Percentiles rank a stretch among this genome's conserved stretches.
These are phyloP conservation scores for Erebia ligea DNA, from an alignment of 2,888 invertebrate species.

Conservation along the genomic window DNA sequence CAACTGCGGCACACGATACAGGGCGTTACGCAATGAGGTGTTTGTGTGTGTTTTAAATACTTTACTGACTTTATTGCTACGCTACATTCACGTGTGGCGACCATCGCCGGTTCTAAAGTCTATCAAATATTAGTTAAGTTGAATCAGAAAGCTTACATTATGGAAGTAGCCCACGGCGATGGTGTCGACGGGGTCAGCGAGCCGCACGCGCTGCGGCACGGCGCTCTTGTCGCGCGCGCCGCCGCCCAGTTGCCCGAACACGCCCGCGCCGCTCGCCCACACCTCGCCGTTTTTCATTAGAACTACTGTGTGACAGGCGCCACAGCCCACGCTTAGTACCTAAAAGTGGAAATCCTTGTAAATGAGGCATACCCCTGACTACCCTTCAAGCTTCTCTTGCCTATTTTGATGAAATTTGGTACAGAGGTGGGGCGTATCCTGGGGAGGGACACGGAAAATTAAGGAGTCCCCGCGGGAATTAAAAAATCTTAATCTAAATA, in stretches of 20 bases:
- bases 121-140: too few species aligned
- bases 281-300: constrained; percentile 88
- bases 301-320: constrained; percentile 89
- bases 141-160: constrained; percentile 56
- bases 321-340: constrained; percentile 72
- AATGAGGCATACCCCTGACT: background rate
- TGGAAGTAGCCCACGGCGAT: constrained; percentile 86
- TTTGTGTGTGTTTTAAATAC: too few species aligned
- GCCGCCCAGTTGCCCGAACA: constrained; percentile 90
- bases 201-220: constrained; percentile 78
- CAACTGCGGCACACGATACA: constrained; percentile 60
- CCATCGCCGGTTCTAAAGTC: too few species aligned
- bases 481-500: too few species aligned
- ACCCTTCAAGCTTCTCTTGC: too few species aligned
- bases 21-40: constrained; percentile 43
- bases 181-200: constrained; percentile 61
- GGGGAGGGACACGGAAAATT: too few species aligned
- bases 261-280: constrained; percentile 87
- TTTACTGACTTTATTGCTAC: too few species aligned
- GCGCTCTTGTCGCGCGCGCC: constrained; percentile 84
- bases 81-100: too few species aligned
- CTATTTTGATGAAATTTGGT: too few species aligned
- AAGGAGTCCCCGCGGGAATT: too few species aligned
- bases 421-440: too few species aligned
- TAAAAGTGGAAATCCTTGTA: constrained; percentile 37